Conservation (phyloP, 2,113 vertebrate species). For the cat (Felis catus) region F.catus_Fca126_mat1.0 CM031412.1:121140001-121140500, state of each 20-base stretch:
- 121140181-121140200: not conserved
- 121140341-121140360: not conserved
- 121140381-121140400: not conserved
- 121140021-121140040: not conserved
- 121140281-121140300: not conserved
- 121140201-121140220: not conserved
- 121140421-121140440: not conserved
- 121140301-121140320: not conserved
- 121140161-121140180: not conserved
- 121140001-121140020: conserved; percentile 41
- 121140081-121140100: conserved; percentile 23
- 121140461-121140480: not conserved
- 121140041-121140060: not conserved
- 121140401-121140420: not conserved
- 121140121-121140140: conserved; percentile 10
- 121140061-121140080: conserved; percentile 50
- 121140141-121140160: not conserved
- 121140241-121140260: not conserved
- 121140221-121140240: not conserved
- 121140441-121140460: not conserved
- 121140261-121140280: not conserved
- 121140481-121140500: not conserved
- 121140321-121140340: not conserved
- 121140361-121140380: not conserved
- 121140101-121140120: not conserved